These are phyloP conservation scores for Boulengeromyrus knoepffleri DNA, from an alignment of 2,113 vertebrate genomes.

Conservation along the genomic window DNA sequence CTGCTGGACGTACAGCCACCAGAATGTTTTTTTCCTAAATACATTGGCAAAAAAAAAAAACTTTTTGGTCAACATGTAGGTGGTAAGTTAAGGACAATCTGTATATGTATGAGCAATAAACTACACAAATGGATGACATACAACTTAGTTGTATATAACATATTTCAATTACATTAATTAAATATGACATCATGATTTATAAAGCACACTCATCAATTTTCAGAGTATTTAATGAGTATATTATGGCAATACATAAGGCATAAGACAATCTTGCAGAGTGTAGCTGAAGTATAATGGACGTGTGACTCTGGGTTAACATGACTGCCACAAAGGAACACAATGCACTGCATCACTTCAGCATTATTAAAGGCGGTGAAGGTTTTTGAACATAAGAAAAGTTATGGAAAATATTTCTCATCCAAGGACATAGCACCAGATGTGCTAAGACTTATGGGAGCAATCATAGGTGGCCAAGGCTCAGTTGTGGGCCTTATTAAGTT, in stretches of 20 bases:
- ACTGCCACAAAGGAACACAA: slow-evolving; percentile 61
- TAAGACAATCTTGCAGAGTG: slow-evolving; percentile 36
- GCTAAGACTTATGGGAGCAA: slow-evolving; percentile 97
- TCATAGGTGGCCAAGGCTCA: slow-evolving; percentile 90
- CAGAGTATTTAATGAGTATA: slow-evolving; percentile 46
- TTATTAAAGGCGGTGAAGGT: slow-evolving; percentile 74
- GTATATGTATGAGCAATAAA: slow-evolving; percentile 56
- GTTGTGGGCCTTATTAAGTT: slow-evolving; percentile 94
- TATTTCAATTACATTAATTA: slow-evolving; percentile 51
- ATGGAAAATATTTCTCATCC: slow-evolving; percentile 93
- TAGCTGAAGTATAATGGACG: slow-evolving; percentile 27
- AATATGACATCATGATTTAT: slow-evolving; percentile 55
- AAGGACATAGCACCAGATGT: slow-evolving; percentile 91
- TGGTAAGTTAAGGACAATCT: slow-evolving; percentile 12
- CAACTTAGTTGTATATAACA: slow-evolving; percentile 48
- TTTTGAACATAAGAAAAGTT: slow-evolving; percentile 80
- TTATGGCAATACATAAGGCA: slow-evolving; percentile 16
- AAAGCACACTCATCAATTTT: slow-evolving; percentile 54
- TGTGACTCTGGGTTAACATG: slow-evolving; percentile 54
- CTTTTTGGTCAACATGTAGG: slow-evolving; percentile 7
- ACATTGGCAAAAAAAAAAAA: background rate
- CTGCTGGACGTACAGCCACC: background rate
- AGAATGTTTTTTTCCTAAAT: background rate
- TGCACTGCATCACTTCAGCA: slow-evolving; percentile 66
- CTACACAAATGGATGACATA: slow-evolving; percentile 44